Percentiles rank a stretch among this genome's conserved stretches.
These are phyloP conservation scores for Eubasilissa regina DNA, from an alignment of 1,140 invertebrate species.

Conservation along the genomic window DNA sequence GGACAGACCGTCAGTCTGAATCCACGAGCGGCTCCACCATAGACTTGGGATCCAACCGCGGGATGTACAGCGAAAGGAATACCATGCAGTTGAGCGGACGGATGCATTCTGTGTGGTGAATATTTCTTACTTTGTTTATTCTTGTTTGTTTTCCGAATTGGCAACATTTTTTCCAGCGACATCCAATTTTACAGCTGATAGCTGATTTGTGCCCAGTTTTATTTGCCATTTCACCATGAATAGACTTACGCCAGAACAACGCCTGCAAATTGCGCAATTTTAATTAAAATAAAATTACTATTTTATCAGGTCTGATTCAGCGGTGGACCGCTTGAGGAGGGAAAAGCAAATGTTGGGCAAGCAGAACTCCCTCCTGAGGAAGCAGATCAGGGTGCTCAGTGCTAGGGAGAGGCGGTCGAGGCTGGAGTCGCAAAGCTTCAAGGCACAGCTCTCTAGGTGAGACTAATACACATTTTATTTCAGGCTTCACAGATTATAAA, in stretches of 20 bases:
- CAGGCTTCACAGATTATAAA: too few species aligned
- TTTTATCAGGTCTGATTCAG: conserved; percentile 69
- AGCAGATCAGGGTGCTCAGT: conserved; percentile 68
- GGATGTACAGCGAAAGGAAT: conserved; percentile 20
- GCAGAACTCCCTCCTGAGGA: conserved; percentile 68
- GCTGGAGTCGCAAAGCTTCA: conserved; percentile 68
- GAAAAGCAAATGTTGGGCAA: conserved; percentile 69
- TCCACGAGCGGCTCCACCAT: conserved; percentile 4
- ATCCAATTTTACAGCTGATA: too few species aligned
- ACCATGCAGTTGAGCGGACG: not conserved
- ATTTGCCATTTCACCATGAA: too few species aligned
- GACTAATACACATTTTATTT: too few species aligned
- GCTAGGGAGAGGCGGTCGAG: conserved; percentile 66
- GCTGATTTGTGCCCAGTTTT: too few species aligned
- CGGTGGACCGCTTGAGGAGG: conserved; percentile 67
- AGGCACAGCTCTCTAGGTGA: conserved; percentile 66
- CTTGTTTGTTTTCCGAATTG: too few species aligned
- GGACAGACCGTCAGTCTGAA: not conserved
- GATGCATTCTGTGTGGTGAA: conserved; percentile 13
- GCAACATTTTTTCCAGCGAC: too few species aligned
- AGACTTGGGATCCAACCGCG: not conserved
- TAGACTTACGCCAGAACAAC: too few species aligned
- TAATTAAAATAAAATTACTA: too few species aligned
- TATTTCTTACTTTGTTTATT: too few species aligned
- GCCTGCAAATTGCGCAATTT: too few species aligned